Conservation (phyloP, 1,140 invertebrate species). For the Hylaeus anthracinus region DNA sequence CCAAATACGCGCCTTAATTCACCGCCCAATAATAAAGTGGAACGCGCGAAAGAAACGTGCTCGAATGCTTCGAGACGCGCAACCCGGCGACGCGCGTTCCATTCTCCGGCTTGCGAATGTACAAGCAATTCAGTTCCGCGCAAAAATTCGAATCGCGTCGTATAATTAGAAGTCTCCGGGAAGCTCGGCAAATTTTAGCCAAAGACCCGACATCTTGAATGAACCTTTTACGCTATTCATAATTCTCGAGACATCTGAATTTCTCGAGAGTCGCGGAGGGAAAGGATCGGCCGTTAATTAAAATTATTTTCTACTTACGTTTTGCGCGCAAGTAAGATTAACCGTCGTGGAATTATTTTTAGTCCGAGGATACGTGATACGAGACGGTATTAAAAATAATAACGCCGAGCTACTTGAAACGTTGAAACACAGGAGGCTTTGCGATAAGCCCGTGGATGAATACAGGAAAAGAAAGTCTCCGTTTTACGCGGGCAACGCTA, state of each 20-base stretch:
- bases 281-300: constrained; percentile 17
- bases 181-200: neutral
- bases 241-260: neutral
- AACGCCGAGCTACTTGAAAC: constrained; percentile 19
- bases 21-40: neutral
- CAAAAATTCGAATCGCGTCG: neutral
- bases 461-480: too few species aligned
- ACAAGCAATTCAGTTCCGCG: neutral
- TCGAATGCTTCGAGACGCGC: neutral
- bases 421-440: constrained; percentile 13
- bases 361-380: too few species aligned
- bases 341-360: neutral
- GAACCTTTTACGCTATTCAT: neutral
- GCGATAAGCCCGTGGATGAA: too few species aligned
- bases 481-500: too few species aligned
- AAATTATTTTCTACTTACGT: neutral
- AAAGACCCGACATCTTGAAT: neutral
- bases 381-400: neutral
- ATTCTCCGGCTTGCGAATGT: neutral
- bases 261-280: neutral
- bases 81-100: neutral
- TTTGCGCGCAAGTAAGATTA: neutral
- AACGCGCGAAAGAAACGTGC: neutral
- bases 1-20: constrained; percentile 12
- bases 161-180: neutral